Percentiles rank a stretch among this genome's conserved stretches.
Evolutionary conservation across 2,888 invertebrate genomes (phyloP).

Genomic region (Sphaerophoria taeniata): DNA sequence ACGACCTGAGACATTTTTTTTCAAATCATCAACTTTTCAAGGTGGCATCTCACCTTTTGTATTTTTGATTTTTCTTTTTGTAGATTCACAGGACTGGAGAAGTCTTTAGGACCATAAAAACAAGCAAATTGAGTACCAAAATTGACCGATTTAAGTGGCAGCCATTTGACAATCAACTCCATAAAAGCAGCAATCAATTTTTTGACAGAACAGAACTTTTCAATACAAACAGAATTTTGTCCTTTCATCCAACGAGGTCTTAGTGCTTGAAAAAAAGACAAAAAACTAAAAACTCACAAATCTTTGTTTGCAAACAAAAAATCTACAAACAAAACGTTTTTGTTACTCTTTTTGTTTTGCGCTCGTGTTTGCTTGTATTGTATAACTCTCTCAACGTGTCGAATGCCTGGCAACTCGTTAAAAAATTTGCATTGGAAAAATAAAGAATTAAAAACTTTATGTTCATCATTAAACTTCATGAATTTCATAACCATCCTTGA

Average conservation of each 20-base stretch:
- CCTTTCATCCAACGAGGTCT: too few relatives aligned
- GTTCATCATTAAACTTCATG: constrained; percentile 66
- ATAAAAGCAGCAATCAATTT: too few relatives aligned
- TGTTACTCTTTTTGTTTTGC: not conserved
- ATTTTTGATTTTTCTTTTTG: not conserved
- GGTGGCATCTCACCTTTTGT: not conserved
- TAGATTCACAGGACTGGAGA: not conserved
- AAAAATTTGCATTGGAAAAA: constrained; percentile 59
- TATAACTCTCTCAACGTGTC: not conserved
- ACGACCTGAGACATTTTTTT: constrained; percentile 27
- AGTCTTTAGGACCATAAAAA: constrained; percentile 43
- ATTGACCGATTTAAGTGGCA: too few relatives aligned
- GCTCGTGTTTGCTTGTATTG: too few relatives aligned
- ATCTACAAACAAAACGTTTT: not conserved
- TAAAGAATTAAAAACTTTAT: constrained; percentile 49
- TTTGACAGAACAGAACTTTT: too few relatives aligned
- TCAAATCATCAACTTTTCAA: constrained; percentile 12
- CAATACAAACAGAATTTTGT: too few relatives aligned
- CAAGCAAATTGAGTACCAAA: not conserved
- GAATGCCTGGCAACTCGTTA: constrained; percentile 66
- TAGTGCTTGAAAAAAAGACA: too few relatives aligned
- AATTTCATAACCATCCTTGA: constrained; percentile 60
- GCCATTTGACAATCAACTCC: too few relatives aligned
- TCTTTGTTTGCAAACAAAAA: not conserved
- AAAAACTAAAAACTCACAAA: too few relatives aligned